Conservation (phyloP, 1,140 invertebrate species). For the Oppia nitens region DNA sequence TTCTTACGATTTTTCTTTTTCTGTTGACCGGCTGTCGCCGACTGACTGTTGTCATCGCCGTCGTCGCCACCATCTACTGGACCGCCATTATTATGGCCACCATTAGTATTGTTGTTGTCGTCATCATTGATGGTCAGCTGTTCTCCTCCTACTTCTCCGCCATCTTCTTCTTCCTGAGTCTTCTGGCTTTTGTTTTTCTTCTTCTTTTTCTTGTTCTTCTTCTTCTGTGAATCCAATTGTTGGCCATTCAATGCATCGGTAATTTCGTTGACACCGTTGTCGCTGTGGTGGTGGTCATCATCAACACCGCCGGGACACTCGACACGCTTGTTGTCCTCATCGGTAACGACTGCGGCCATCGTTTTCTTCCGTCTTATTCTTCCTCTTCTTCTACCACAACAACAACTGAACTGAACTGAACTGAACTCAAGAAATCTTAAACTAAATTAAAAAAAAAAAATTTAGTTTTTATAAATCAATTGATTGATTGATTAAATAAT, state of each 20-base stretch:
- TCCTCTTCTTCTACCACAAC: no score
- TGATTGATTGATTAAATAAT: no score
- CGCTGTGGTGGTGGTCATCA: conserved; percentile 20
- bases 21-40: conserved; percentile 8
- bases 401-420: no score
- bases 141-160: conserved; percentile 19
- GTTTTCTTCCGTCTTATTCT: no score
- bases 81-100: conserved; percentile 18
- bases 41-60: conserved; percentile 14
- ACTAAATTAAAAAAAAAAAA: no score
- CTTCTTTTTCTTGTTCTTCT: conserved; percentile 35
- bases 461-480: no score
- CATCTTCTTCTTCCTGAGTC: conserved; percentile 12
- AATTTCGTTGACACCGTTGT: conserved; percentile 23
- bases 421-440: no score
- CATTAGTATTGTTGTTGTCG: conserved; percentile 5
- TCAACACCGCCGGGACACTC: no score
- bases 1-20: conserved; percentile 19
- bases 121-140: conserved; percentile 18
- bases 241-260: conserved; percentile 22
- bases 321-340: no score
- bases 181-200: conserved; percentile 15
- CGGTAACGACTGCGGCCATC: no score
- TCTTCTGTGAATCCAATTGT: conserved; percentile 30
- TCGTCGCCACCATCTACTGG: conserved; percentile 18